Conservation (phyloP, 2,113 vertebrate species). For the Onychostoma macrolepis region DNA sequence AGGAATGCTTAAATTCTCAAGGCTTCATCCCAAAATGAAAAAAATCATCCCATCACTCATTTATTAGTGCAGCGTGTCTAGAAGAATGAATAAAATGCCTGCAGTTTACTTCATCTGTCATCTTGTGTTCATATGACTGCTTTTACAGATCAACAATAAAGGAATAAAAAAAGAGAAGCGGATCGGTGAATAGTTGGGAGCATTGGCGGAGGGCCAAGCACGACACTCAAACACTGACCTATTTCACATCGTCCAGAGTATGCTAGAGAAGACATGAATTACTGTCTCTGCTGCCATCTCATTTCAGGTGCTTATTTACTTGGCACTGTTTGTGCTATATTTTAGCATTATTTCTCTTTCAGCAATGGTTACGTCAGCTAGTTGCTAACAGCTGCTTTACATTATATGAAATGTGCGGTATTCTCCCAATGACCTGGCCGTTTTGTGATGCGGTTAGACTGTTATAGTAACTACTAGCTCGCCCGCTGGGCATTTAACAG, state of each 20-base stretch:
- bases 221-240: slow-evolving; percentile 2
- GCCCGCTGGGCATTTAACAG: not conserved
- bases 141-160: slow-evolving; percentile 8
- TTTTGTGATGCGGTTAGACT: not conserved
- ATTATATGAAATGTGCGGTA: not conserved
- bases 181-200: not conserved
- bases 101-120: not conserved
- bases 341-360: slow-evolving; percentile 1
- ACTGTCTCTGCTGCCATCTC: not conserved
- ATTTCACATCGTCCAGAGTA: slow-evolving; percentile 18
- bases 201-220: not conserved
- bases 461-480: not conserved
- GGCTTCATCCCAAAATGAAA: not conserved
- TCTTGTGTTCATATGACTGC: not conserved
- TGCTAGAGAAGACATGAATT: not conserved
- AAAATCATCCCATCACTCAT: not conserved
- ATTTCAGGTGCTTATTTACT: slow-evolving; percentile 35
- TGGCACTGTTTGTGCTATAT: slow-evolving; percentile 9
- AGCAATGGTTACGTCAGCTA: not conserved
- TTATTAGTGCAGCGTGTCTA: not conserved
- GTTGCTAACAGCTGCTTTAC: not conserved
- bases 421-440: not conserved
- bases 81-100: slow-evolving; percentile 5
- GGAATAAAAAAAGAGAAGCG: not conserved
- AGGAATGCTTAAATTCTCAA: not conserved